A percentile compares a stretch with the other conserved stretches of the same genome.
Evolutionary conservation across 2,113 vertebrate species (phyloP).

Genomic region (Electrona antarctica): DNA sequence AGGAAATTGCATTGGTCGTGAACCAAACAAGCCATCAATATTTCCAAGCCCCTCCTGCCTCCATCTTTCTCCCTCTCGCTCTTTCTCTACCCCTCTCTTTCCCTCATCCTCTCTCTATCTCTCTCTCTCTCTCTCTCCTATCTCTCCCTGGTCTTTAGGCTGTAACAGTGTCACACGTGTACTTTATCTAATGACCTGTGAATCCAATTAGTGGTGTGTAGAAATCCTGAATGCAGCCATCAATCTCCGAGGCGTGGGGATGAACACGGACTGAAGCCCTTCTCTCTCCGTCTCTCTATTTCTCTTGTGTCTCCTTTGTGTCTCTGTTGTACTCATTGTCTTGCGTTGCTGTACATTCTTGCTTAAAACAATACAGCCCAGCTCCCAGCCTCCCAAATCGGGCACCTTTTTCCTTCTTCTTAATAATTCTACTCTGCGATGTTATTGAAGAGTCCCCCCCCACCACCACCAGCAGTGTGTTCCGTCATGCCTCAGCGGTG

Average conservation of each 20-base stretch:
- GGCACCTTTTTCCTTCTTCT: too few relatives aligned
- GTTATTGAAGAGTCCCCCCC: too few relatives aligned
- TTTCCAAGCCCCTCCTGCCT: conserved; percentile 7
- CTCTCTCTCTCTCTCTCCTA: conserved; percentile 20
- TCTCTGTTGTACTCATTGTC: neutral
- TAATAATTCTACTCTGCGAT: too few relatives aligned
- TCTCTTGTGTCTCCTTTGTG: neutral
- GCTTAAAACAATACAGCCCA: too few relatives aligned
- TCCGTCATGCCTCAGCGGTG: neutral
- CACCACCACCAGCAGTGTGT: too few relatives aligned
- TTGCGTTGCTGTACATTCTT: too few relatives aligned
- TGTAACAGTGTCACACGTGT: conserved; percentile 65
- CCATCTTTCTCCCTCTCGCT: conserved; percentile 15
- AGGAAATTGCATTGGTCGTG: conserved; percentile 54
- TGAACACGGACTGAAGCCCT: conserved; percentile 48
- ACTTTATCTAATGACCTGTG: conserved; percentile 80
- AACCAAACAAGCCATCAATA: conserved; percentile 73
- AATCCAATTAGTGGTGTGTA: conserved; percentile 78
- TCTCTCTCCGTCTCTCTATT: conserved; percentile 8
- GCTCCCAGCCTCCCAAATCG: too few relatives aligned
- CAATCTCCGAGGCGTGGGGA: conserved; percentile 50
- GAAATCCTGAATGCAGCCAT: conserved; percentile 72
- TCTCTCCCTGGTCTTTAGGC: conserved; percentile 53
- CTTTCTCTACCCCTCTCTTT: conserved; percentile 24
- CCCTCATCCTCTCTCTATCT: conserved; percentile 26